Conservation (phyloP, 2,797 vertebrate species). For the Borostomias antarcticus region DNA sequence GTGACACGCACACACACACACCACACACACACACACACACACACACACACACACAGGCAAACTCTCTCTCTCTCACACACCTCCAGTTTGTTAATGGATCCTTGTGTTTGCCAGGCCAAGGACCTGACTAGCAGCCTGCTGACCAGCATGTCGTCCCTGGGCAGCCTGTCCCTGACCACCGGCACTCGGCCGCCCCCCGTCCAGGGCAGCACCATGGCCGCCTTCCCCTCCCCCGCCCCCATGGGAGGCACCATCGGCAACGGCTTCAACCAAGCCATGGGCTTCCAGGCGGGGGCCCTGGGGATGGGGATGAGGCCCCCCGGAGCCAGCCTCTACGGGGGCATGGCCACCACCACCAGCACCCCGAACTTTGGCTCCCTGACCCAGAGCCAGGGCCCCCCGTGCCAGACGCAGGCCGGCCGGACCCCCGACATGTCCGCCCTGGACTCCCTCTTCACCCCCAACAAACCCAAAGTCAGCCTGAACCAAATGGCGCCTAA, state of each 20-base stretch:
- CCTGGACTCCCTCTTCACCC: constrained; percentile 90
- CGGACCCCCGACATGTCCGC: constrained; percentile 86
- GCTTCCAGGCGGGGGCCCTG: constrained; percentile 84
- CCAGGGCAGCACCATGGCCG: constrained; percentile 68
- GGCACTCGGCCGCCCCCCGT: constrained; percentile 68
- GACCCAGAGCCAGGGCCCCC: constrained; percentile 67
- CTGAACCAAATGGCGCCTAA: constrained; percentile 91
- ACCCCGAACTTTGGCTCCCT: constrained; percentile 86
- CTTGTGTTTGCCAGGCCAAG: constrained; percentile 80
- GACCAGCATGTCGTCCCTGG: constrained; percentile 89
- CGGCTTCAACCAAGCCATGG: constrained; percentile 83
- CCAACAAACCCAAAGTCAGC: constrained; percentile 93
- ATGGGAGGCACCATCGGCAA: constrained; percentile 84
- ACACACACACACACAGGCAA: neutral
- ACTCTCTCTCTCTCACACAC: neutral
- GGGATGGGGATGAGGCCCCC: constrained; percentile 70
- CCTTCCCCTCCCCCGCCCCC: constrained; percentile 79
- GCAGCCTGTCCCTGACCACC: constrained; percentile 78
- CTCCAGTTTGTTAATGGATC: neutral
- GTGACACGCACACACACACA: constrained; percentile 58
- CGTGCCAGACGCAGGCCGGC: too few relatives aligned
- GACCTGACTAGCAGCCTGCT: constrained; percentile 93
- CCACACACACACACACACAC: neutral
- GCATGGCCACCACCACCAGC: constrained; percentile 79
- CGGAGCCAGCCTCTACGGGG: constrained; percentile 79